Evolutionary conservation across 2,888 invertebrate genomes (phyloP), one percentile per base, ranked within the genome.

Genomic region (Margaritifera margaritifera): DNA sequence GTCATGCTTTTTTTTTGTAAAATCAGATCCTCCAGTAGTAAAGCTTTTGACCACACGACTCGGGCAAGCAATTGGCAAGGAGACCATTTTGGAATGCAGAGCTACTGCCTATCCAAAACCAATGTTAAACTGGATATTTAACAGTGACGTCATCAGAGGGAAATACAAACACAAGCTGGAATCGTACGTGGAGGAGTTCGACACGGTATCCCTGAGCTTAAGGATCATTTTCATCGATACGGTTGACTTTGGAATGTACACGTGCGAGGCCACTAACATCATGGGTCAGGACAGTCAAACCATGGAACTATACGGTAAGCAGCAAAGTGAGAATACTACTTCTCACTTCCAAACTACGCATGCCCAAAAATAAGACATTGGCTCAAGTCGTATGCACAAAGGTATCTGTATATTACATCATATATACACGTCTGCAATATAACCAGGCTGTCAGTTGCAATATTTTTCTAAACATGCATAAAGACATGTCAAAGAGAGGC

Each of bases 21-120:
- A 68, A 77, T 57, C 70, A 86, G 86, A 85, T 69, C 71, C 83
- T 18, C 88, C 88, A 6, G 82, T 85, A 57, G 79, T 87, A 27
- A 74, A 70, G 54, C 72, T 88, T 64, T 79, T 82, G 15, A 87
- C 85, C 62, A 68, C 74, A 4, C 75, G 86, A 22, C 80, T 87
- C 50, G 83, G 86, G 25, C 88, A 88, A 73, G 66, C 69, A 22
- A 58, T 78, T 60, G 84, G 85, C 22, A 85, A 83, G 64, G 85
- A 85, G 55, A 87, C 88, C 8, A 84, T 87, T 42, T 72, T 88
- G 59, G 86, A 87, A 64, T 88, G 88, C 64, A 74, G 77, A 62
- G 85, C 87, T 58, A 82, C 84, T 22, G 86, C 86, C 60, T 82
- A 81, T 54, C 88, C 88, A 8, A 81, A 82, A 0, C 80, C 80